Conservation (phyloP, 2,888 invertebrate genomes). For the Drosophila kambysellisi region DNA sequence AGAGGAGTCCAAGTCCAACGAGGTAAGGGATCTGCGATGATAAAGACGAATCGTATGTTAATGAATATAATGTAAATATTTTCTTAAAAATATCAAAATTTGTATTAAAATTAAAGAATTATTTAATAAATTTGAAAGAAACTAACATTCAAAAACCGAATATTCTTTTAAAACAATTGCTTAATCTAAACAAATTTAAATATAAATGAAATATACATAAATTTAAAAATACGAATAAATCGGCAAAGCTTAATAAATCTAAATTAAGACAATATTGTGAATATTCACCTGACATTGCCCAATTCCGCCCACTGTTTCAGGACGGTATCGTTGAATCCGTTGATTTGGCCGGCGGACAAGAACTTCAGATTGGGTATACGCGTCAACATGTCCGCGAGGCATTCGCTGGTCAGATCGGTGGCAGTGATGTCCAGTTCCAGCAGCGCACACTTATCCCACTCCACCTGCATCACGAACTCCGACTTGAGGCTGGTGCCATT, state of each 20-base stretch:
- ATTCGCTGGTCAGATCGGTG: conserved; percentile 97
- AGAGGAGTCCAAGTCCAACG: conserved; percentile 96
- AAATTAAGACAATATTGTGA: conserved; percentile 52
- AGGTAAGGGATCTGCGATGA: conserved; percentile 89
- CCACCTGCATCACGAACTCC: conserved; percentile 96
- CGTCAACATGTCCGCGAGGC: conserved; percentile 95
- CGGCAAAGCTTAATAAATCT: background rate
- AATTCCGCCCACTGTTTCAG: conserved; percentile 95
- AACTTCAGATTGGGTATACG: conserved; percentile 94
- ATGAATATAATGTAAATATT: too few relatives aligned
- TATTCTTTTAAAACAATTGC: background rate
- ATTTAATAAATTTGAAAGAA: too few relatives aligned
- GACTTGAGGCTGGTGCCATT: conserved; percentile 98
- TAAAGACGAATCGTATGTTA: too few relatives aligned
- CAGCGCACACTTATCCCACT: conserved; percentile 98
- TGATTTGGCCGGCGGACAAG: conserved; percentile 97
- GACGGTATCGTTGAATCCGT: conserved; percentile 98
- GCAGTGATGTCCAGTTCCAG: conserved; percentile 98
- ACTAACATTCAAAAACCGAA: too few relatives aligned
- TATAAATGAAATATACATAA: background rate
- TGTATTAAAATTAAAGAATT: too few relatives aligned
- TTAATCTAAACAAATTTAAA: background rate
- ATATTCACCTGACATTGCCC: conserved; percentile 88
- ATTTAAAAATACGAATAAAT: background rate
- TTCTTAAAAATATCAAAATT: too few relatives aligned